Base-by-base conservation (phyloP, 2,888 invertebrate genomes). In the Napeogenes sylphis region DNA sequence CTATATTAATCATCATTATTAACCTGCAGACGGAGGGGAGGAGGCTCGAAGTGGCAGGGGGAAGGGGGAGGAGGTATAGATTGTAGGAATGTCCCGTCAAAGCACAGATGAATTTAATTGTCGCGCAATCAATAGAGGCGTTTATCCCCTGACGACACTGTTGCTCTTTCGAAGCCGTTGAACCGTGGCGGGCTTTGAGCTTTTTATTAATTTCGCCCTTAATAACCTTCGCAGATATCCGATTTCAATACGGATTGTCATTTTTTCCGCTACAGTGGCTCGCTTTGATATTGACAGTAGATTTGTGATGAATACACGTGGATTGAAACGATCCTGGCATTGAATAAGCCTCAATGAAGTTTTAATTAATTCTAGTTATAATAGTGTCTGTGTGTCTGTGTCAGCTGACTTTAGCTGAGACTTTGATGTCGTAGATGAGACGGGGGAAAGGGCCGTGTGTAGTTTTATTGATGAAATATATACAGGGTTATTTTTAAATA, bases 1-100 rank as follows among this genome's bases (percentile, higher is more conserved):
- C 87, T 88, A 87, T 88, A 88, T 87, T 88, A 87, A 87, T 88
- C 83, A 87, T 84, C 81, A 82, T 84, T 84, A 87, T 86, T 85
- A 86, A 84, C 83, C 81, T 80, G 81, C 73, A 64, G 68, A 69
- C 68, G 72, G 14, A 33, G 53, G 30, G 46, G 56, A 55, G 68
- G 67, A 68, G 72, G 71, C 62, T 58, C 42, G 68, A 66, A 69
- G 73, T 71, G 62, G 58, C 42, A 58, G 68, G 60, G 65, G 33
- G 69, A 64, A 68, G 64, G 58, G 59, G 63, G 53, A 58, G 54
- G 38, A 4, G 30, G 58, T 54, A 45, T 61, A 66, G 65, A 69
- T 71, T 67, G 68, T 68, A 63, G 70, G 68, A 69, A 69, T 73
- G 71, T 79, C 73, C 74, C 72, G 79, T 79, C 81, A 82, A 82